phyloP scores from a whole-genome alignment of 2,888 invertebrate species.

The Cosmia trapezina region DNA sequence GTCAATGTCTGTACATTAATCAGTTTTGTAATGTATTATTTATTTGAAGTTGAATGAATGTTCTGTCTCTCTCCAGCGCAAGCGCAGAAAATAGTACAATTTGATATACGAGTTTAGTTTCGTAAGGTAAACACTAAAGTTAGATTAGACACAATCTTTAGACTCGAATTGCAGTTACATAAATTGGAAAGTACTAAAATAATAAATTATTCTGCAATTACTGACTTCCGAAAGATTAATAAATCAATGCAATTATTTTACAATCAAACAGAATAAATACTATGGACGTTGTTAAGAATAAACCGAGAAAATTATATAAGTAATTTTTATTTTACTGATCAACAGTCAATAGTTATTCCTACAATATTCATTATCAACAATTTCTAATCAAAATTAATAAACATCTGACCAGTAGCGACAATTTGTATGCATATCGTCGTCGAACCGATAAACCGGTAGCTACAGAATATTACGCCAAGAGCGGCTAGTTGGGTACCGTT shows the following conservation, averaged over 20 bases:
- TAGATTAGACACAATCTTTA: constrained; percentile 27
- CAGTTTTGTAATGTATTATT: constrained; percentile 69
- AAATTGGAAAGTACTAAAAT: constrained; percentile 54
- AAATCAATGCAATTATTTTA: constrained; percentile 3
- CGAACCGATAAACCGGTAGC: constrained; percentile 8
- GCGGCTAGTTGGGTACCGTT: constrained; percentile 12
- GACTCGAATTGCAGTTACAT: constrained; percentile 40
- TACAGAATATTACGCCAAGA: constrained; percentile 9
- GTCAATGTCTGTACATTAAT: constrained; percentile 77
- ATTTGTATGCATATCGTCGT: constrained; percentile 18
- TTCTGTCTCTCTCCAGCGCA: constrained; percentile 52
- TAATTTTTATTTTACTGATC: not conserved
- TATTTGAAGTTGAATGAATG: constrained; percentile 60
- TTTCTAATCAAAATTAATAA: constrained; percentile 30
- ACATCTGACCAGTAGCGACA: constrained; percentile 8
- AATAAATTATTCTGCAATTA: constrained; percentile 15
- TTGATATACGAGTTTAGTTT: constrained; percentile 51
- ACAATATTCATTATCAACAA: not conserved
- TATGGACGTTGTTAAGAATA: not conserved
- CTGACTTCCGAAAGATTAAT: constrained; percentile 21
- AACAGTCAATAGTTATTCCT: constrained; percentile 4
- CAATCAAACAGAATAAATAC: constrained; percentile 2
- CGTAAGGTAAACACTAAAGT: constrained; percentile 47
- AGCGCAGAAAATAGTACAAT: constrained; percentile 46
- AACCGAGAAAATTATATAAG: not conserved